phyloP scores from a whole-genome alignment of 2,113 vertebrate species.

The Poecilia latipinna region DNA sequence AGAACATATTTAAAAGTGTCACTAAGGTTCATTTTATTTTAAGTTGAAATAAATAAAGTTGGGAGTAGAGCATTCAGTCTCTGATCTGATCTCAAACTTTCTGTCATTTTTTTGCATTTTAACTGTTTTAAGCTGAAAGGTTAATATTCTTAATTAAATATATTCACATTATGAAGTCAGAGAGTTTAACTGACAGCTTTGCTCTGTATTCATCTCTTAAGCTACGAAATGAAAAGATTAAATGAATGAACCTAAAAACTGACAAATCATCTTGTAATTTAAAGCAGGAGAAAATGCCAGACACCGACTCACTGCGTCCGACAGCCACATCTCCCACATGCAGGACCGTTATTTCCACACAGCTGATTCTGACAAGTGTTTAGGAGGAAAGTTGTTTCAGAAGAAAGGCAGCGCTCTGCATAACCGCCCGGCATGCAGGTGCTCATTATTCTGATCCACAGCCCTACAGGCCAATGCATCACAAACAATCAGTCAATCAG shows the following conservation, averaged over 20 bases:
- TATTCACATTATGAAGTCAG: no score
- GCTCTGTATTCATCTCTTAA: neutral
- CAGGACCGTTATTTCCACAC: conserved; percentile 21
- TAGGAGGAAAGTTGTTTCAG: conserved; percentile 27
- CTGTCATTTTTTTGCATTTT: no score
- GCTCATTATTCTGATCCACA: conserved; percentile 60
- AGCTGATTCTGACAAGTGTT: conserved; percentile 51
- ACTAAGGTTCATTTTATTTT: no score
- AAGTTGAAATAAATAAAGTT: no score
- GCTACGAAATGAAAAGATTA: neutral
- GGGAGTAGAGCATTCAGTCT: no score
- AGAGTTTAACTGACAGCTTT: neutral
- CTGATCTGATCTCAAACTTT: no score
- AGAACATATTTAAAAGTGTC: no score
- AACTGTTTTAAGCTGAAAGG: no score
- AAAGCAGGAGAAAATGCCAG: neutral
- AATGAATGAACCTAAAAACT: neutral
- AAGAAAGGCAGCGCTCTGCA: conserved; percentile 32
- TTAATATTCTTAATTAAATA: no score
- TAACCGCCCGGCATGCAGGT: conserved; percentile 51
- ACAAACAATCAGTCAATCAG: conserved; percentile 71
- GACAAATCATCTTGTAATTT: neutral
- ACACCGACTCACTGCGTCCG: neutral
- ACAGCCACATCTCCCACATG: conserved; percentile 9
- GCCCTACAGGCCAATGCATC: conserved; percentile 57